Evolutionary conservation across 2,113 vertebrate species (phyloP), one percentile per base, ranked within the genome.

Genomic region (Pycnonotus jocosus): DNA sequence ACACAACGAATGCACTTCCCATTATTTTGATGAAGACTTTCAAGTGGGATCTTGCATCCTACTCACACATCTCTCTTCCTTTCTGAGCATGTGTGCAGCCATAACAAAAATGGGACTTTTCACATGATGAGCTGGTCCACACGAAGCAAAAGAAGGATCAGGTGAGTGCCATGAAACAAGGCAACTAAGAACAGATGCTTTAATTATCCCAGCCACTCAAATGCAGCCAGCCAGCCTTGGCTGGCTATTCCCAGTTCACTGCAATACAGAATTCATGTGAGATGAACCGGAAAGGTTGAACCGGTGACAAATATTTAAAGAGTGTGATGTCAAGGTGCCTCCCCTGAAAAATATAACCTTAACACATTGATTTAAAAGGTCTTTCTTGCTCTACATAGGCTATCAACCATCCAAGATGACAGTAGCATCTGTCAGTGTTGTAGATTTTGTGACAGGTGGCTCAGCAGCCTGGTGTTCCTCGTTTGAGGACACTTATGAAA

Each of bases 71-170:
- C 11, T 30, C 40, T 58, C 51, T 37, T 51, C 40, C 6, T 73
- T 74, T 31, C 7, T 2, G 0, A 16, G 30, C 33, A 30, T 0
- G 0, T 2, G 1, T 54, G 40, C 54, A 80, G 30, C 12, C 42
- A 1, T 51, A 37, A 64, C 37, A 78, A 93, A 84, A 87, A 4
- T 0, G 0, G 48, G 40, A 68, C 44, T 11, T 66, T 83, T 31
- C 25, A 65, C 23, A 9, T 4, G 6, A 81, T 21, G 5, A 77
- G 15, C 40, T 53, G 40, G 48, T 82, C 31, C 81, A 45, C 20
- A 54, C 17, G 78, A 11, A 38, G 38, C 12, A 12, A 62, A 20
- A 76, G 48, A 87, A 48, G 17, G 27, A 81, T 69, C 78, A 93
- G 81, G 70, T 79, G n/a, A 94, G 40, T 13, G 42, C 42, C 30